A percentile compares a stretch with the other conserved stretches of the same genome.
Evolutionary conservation across 2,888 invertebrate genomes (phyloP).

Genomic region (Taenaris catops): DNA sequence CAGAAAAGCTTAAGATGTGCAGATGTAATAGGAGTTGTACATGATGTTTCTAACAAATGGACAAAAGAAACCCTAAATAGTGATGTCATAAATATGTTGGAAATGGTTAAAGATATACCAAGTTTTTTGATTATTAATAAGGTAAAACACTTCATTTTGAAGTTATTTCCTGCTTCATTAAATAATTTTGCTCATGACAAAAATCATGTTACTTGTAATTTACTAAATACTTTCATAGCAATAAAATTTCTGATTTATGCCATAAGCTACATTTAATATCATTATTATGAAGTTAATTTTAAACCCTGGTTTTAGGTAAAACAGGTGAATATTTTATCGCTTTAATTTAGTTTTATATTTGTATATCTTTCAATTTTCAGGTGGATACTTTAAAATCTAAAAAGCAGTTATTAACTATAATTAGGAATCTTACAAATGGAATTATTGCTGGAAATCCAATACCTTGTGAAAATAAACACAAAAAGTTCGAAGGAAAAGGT

Average conservation of each 20-base stretch:
- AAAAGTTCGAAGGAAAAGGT: conserved; percentile 39
- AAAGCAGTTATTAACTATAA: conserved; percentile 85
- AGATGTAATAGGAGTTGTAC: conserved; percentile 91
- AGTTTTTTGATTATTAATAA: conserved; percentile 94
- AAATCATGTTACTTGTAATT: too few relatives aligned
- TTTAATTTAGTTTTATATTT: too few relatives aligned
- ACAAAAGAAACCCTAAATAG: conserved; percentile 84
- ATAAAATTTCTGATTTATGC: too few relatives aligned
- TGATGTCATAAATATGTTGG: conserved; percentile 84
- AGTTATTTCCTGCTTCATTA: too few relatives aligned
- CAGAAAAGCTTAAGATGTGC: conserved; percentile 83
- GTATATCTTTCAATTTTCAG: too few relatives aligned
- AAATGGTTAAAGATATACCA: conserved; percentile 78
- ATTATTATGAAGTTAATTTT: too few relatives aligned
- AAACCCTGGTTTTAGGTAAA: too few relatives aligned
- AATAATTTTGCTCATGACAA: too few relatives aligned
- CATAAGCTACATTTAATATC: too few relatives aligned
- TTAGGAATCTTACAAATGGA: conserved; percentile 83
- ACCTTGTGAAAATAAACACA: conserved; percentile 38
- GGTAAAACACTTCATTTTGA: too few relatives aligned
- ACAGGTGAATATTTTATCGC: too few relatives aligned
- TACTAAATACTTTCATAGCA: too few relatives aligned
- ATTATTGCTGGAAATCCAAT: conserved; percentile 63
- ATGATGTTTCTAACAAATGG: conserved; percentile 88
- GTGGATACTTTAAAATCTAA: conserved; percentile 86